Evolutionary conservation across 2,888 invertebrate genomes (phyloP).

Genomic region (Mesorhabditis spiculigera): DNA sequence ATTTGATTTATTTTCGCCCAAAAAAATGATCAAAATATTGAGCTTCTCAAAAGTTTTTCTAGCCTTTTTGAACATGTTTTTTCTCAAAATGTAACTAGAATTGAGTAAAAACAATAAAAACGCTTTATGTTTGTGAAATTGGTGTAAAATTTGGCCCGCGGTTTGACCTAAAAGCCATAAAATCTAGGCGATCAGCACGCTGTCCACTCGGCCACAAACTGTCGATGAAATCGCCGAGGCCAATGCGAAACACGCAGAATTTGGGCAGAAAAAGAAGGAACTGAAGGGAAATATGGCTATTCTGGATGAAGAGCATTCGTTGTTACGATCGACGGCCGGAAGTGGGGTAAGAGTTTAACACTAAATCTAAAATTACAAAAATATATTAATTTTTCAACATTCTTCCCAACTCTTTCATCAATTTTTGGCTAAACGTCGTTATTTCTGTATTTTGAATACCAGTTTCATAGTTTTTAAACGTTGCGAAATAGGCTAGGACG

Average conservation of each 20-base stretch:
- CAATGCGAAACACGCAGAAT: constrained; percentile 69
- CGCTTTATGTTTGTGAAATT: too few species aligned
- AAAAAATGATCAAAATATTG: too few species aligned
- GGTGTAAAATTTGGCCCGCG: too few species aligned
- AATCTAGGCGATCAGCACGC: constrained; percentile 65
- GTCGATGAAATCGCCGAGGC: constrained; percentile 80
- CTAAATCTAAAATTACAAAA: too few species aligned
- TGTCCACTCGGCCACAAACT: constrained; percentile 73
- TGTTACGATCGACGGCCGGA: constrained; percentile 67
- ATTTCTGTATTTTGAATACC: neutral
- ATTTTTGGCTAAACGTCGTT: neutral
- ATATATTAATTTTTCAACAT: too few species aligned
- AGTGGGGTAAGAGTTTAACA: constrained; percentile 13
- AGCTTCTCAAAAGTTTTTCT: neutral
- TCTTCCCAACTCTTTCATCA: neutral
- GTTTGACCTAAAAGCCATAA: too few species aligned
- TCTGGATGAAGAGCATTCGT: constrained; percentile 56
- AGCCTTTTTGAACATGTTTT: neutral
- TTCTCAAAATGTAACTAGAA: neutral
- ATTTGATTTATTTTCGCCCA: too few species aligned
- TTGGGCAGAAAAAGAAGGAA: constrained; percentile 71
- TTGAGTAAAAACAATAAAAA: neutral
- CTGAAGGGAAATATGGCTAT: constrained; percentile 73
- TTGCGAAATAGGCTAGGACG: neutral
- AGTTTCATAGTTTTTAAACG: too few species aligned